These are phyloP conservation scores for Diplodus puntazzo DNA, from an alignment of 2,797 vertebrate species.

Conservation along the genomic window DNA sequence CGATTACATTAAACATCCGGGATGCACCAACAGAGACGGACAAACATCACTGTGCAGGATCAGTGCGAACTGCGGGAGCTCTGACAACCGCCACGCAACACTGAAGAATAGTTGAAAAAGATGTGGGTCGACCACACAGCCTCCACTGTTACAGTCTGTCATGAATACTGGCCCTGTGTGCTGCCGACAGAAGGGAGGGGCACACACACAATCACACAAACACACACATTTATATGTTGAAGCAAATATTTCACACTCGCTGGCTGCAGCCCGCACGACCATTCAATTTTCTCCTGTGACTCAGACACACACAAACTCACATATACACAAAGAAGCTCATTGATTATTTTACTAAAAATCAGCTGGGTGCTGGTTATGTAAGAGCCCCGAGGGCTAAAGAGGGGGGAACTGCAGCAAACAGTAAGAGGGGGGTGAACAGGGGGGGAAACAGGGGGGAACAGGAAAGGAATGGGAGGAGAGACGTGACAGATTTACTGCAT, in stretches of 20 bases:
- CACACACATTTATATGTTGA: slow-evolving; percentile 43
- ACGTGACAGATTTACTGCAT: slow-evolving; percentile 39
- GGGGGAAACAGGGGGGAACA: background rate
- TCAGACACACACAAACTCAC: slow-evolving; percentile 27
- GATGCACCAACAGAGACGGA: slow-evolving; percentile 30
- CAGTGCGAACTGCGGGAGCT: slow-evolving; percentile 29
- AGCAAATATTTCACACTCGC: slow-evolving; percentile 64
- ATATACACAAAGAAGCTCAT: slow-evolving; percentile 64
- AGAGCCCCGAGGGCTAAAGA: slow-evolving; percentile 53
- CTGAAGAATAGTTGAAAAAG: slow-evolving; percentile 14
- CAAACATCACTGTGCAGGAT: slow-evolving; percentile 23
- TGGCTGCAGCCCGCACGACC: slow-evolving; percentile 39
- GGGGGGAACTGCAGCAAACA: slow-evolving; percentile 10
- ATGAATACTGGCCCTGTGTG: slow-evolving; percentile 67
- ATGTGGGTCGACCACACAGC: slow-evolving; percentile 49
- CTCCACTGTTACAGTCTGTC: slow-evolving; percentile 51
- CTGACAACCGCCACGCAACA: background rate
- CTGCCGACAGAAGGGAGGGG: slow-evolving; percentile 38
- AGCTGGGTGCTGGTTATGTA: slow-evolving; percentile 78
- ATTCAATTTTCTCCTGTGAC: slow-evolving; percentile 44
- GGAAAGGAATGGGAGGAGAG: background rate
- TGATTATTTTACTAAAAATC: slow-evolving; percentile 77
- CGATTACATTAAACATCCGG: slow-evolving; percentile 12
- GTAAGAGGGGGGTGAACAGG: background rate
- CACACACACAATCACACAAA: slow-evolving; percentile 22